Evolutionary conservation across 2,888 invertebrate genomes (phyloP), one percentile per base, ranked within the genome.

Genomic region (Clistopyga incitator): DNA sequence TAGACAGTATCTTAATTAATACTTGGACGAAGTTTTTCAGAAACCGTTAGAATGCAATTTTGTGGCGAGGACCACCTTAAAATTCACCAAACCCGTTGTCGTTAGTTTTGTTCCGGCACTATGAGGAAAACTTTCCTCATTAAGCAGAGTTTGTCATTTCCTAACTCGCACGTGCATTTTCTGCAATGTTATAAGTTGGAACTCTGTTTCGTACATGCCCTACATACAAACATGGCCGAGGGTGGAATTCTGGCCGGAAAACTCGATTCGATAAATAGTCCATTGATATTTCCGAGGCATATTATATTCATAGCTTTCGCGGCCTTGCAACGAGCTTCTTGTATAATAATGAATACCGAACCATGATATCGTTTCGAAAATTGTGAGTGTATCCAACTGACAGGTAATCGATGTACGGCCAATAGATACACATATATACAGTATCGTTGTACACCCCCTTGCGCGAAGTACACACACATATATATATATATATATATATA

Each of bases 341-440:
- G 15, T 50, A 72, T 79, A 79, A 67, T 64, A 64, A 42, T 64
- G 52, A 42, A 76, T 70, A 80, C 20, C 52, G 8, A 6, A 15
- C 45, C 18, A 13, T 59, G 61, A 54, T 15, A 47, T 67, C 42
- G 71, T 76, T 76, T 56, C 59, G 47, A 52, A 65, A 82, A 76
- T 76, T 59, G 18, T 42, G 54, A 71, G 67, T 52, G 45, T 65
- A 75, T 76, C 76, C 23, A 79, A 79, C 65, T 65, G 82, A 67
- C 82, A 52, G 82, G 38, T 76, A 83, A 83, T 83, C 82, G 82
- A 83, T 83, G 67, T 25, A 23, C 54, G 2, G 54, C 78, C 70
- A 54, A 74, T 78, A 70, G 59, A 72, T 72, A 47, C 23, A 77
- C 34, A 61, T n/a, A 61, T 23, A 52, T 29, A 29, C 29, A 34